These are phyloP conservation scores for Spinus olivaceus DNA, from an alignment of 2,797 vertebrate genomes.

Conservation along the genomic window DNA sequence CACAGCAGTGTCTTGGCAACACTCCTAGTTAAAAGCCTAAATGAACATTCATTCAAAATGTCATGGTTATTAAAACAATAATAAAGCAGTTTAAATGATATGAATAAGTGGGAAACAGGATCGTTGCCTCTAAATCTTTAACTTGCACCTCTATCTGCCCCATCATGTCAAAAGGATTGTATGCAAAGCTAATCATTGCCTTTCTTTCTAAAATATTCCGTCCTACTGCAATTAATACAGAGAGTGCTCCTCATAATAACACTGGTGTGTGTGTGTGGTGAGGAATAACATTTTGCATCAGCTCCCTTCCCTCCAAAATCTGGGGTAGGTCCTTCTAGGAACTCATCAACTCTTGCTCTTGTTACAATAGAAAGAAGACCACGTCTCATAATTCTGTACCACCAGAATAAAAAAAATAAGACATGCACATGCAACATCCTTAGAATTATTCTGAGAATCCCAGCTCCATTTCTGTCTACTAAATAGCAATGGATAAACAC, in stretches of 20 bases:
- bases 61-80: background rate
- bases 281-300: background rate
- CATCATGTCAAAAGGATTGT: background rate
- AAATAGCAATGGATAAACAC: background rate
- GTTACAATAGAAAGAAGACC: background rate
- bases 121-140: rapidly evolving
- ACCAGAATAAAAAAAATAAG: background rate
- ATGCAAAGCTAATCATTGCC: background rate
- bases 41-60: background rate
- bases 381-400: background rate
- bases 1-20: background rate
- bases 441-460: background rate
- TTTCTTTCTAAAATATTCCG: background rate
- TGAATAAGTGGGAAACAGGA: background rate
- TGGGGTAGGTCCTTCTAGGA: background rate
- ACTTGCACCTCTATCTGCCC: background rate
- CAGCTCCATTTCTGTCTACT: background rate
- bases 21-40: background rate
- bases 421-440: background rate
- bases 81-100: background rate
- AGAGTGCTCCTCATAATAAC: background rate
- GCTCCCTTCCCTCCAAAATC: rapidly evolving
- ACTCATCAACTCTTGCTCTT: background rate
- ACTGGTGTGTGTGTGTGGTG: background rate
- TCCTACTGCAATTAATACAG: background rate